These are phyloP conservation scores for Ctenopoma multispine DNA, from an alignment of 2,797 vertebrate species.

Conservation along the genomic window DNA sequence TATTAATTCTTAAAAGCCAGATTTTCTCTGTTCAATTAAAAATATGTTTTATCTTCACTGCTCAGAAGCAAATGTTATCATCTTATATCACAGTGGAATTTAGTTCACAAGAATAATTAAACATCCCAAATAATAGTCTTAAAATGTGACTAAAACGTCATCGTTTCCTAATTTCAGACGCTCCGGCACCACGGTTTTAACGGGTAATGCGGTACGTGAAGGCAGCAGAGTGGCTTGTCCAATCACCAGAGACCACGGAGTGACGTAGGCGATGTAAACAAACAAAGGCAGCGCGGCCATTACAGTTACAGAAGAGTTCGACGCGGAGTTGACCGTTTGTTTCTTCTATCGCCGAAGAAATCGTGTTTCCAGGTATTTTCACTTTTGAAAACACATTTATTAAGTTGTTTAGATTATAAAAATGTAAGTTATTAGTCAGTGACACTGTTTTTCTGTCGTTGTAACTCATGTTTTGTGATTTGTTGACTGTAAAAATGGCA, in stretches of 20 bases:
- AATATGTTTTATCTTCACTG: no score
- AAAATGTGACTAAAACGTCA: not conserved
- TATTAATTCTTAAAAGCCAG: no score
- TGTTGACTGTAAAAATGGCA: not conserved
- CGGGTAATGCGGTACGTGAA: not conserved
- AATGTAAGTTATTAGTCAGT: fast-evolving
- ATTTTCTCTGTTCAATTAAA: no score
- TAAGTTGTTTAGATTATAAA: fast-evolving
- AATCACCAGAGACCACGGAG: conserved; percentile 43
- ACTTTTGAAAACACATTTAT: fast-evolving
- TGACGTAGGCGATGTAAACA: conserved; percentile 75
- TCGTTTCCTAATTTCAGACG: not conserved
- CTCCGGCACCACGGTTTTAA: not conserved
- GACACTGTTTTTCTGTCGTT: not conserved
- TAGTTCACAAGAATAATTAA: not conserved
- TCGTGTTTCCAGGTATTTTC: conserved; percentile 5
- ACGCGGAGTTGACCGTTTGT: not conserved
- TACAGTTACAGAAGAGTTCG: conserved; percentile 35
- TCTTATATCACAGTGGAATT: no score
- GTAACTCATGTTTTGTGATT: not conserved
- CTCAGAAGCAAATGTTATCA: no score
- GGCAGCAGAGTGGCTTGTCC: conserved; percentile 14
- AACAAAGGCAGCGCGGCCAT: conserved; percentile 73
- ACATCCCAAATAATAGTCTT: not conserved
- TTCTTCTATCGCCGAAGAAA: not conserved